Evolutionary conservation across 53 echinoderm and acorn worm species (phyloP).

Genomic region (Hippasteria phrygiana): DNA sequence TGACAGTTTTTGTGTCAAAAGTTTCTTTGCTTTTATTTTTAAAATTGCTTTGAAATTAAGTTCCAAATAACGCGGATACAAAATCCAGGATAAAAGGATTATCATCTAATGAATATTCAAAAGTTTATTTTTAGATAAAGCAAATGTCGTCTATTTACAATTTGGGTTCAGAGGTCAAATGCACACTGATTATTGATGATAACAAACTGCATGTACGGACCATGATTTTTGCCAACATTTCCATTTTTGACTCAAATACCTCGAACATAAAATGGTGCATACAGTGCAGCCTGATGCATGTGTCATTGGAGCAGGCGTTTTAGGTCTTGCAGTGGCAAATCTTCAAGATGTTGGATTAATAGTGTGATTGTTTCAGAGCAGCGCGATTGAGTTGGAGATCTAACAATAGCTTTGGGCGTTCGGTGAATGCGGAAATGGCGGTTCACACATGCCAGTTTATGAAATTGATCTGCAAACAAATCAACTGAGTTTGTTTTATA

Average conservation of each 20-base stretch:
- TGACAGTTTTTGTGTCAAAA: not conserved
- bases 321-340: slow-evolving; percentile 92
- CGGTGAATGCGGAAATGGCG: slow-evolving; percentile 87
- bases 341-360: slow-evolving; percentile 78
- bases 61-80: not conserved
- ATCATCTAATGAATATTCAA: slow-evolving; percentile 29
- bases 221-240: not conserved
- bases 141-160: too few relatives aligned
- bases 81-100: not conserved
- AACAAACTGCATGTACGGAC: not conserved
- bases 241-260: not conserved
- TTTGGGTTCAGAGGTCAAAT: slow-evolving; percentile 42
- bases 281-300: slow-evolving; percentile 73
- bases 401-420: slow-evolving; percentile 92
- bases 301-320: slow-evolving; percentile 96
- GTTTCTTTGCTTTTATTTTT: not conserved
- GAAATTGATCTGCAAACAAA: too few relatives aligned
- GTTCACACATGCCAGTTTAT: slow-evolving; percentile 95
- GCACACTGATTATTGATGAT: not conserved
- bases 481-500: too few relatives aligned
- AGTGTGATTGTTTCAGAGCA: slow-evolving; percentile 83
- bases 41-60: not conserved
- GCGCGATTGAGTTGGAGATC: slow-evolving; percentile 84
- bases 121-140: slow-evolving; percentile 56
- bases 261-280: slow-evolving; percentile 1